These are phyloP conservation scores for Podilymbus podiceps DNA, from an alignment of 2,113 vertebrate genomes.

Conservation along the genomic window DNA sequence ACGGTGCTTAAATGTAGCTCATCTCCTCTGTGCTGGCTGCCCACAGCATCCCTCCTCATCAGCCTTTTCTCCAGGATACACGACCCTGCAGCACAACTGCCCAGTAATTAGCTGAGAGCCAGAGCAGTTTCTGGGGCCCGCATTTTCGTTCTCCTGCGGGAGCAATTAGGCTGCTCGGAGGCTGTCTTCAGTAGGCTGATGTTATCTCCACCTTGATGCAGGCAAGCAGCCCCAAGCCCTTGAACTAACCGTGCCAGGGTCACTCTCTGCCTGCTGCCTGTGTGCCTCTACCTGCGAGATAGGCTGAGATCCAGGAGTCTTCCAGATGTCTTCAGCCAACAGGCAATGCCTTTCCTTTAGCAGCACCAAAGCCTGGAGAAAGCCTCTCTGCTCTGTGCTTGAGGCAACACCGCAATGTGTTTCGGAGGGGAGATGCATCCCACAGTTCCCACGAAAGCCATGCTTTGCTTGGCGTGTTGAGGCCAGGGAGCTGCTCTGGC, in stretches of 20 bases:
- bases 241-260: constrained; percentile 25
- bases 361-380: background rate
- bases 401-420: background rate
- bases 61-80: background rate
- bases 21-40: background rate
- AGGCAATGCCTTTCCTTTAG: background rate
- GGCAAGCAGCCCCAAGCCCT: background rate
- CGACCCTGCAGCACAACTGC: background rate
- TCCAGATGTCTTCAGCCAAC: background rate
- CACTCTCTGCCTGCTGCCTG: constrained; percentile 6
- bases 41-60: background rate
- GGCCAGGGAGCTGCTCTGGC: background rate
- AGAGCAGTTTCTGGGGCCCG: background rate
- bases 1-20: background rate
- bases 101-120: background rate
- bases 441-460: background rate
- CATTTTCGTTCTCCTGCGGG: background rate
- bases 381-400: background rate
- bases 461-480: accelerated
- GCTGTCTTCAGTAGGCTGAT: background rate
- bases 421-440: background rate
- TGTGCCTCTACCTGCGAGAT: background rate
- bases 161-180: background rate
- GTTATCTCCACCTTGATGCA: constrained; percentile 31
- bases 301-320: constrained; percentile 9